A percentile compares a stretch with the other conserved stretches of the same genome.
Evolutionary conservation across 2,888 invertebrate species (phyloP).

Genomic region (Luffia ferchaultella): DNA sequence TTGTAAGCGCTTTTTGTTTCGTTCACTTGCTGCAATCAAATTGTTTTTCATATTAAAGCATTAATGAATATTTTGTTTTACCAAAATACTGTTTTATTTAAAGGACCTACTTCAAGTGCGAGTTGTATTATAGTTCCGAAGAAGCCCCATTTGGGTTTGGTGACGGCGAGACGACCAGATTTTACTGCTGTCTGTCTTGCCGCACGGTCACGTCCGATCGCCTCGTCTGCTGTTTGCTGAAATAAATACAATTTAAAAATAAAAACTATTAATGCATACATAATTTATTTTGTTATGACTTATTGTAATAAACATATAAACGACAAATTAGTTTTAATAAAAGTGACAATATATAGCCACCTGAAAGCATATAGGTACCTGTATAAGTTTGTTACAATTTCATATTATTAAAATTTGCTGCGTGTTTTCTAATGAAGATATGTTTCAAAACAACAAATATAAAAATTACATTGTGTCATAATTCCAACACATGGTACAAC

Average conservation of each 20-base stretch:
- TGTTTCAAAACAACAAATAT: too few relatives aligned
- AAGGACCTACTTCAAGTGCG: constrained; percentile 49
- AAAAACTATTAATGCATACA: not conserved
- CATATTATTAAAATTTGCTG: too few relatives aligned
- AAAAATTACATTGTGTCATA: too few relatives aligned
- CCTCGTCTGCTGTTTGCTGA: constrained; percentile 43
- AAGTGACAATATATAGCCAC: too few relatives aligned
- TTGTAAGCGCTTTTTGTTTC: constrained; percentile 59
- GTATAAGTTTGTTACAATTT: too few relatives aligned
- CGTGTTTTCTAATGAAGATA: too few relatives aligned
- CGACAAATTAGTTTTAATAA: too few relatives aligned
- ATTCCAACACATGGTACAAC: too few relatives aligned
- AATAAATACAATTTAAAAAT: constrained; percentile 21
- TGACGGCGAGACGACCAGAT: constrained; percentile 32
- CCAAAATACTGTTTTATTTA: too few relatives aligned
- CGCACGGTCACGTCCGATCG: constrained; percentile 40
- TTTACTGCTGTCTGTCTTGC: constrained; percentile 33
- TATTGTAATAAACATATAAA: too few relatives aligned
- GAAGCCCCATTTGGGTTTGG: constrained; percentile 49
- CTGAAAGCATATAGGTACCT: too few relatives aligned
- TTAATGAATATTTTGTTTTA: not conserved
- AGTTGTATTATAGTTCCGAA: constrained; percentile 57
- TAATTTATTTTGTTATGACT: not conserved
- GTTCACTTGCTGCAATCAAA: constrained; percentile 53
- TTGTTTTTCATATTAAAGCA: not conserved